Evolutionary conservation across 2,797 vertebrate genomes (phyloP), one percentile per base, ranked within the genome.

Genomic region (Buceros bicornis): DNA sequence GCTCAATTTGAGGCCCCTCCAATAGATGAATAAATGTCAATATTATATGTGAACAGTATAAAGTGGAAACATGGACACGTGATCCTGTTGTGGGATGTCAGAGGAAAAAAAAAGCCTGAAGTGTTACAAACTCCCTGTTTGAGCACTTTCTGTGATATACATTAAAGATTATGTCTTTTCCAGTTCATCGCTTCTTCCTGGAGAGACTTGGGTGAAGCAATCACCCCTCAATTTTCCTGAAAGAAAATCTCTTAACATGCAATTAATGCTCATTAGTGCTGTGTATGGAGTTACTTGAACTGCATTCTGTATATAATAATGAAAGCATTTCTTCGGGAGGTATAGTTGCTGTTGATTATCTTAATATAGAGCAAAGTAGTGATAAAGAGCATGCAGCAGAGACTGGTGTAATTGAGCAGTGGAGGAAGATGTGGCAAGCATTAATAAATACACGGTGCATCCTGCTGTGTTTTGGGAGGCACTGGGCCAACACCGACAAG

Each of bases 401-500:
- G 37, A 29, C 14, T 45, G 67, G 5, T 20, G 37, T 70, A 61
- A 66, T 9, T 76, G 50, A 87, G 48, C 71, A 71, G 16, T 43
- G 47, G n/a, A 69, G n/a, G 35, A 82, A 89, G 79, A 87, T n/a
- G 48, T 51, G 42, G 15, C 56, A 72, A 90, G 56, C 21, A 26
- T 77, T 70, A 43, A 48, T 60, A 89, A 89, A 69, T 35, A 89
- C 71, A 18, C 37, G 8, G 37, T 82, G 48, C 40, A 40, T 92
- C 72, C 69, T 95, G 48, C 62, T 84, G 57, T 89, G 37, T 78
- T 82, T 84, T 73, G 33, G 28, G 62, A 85, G 60, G 58, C 80
- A n/a, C 69, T 62, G 78, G 48, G 56, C 47, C 58, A 92, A 66
- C 0, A 5, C 28, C 58, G 84, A 53, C 37, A 79, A 82, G 35